Base-by-base conservation (phyloP, 2,113 vertebrate genomes). In the Hepsetus odoe region DNA sequence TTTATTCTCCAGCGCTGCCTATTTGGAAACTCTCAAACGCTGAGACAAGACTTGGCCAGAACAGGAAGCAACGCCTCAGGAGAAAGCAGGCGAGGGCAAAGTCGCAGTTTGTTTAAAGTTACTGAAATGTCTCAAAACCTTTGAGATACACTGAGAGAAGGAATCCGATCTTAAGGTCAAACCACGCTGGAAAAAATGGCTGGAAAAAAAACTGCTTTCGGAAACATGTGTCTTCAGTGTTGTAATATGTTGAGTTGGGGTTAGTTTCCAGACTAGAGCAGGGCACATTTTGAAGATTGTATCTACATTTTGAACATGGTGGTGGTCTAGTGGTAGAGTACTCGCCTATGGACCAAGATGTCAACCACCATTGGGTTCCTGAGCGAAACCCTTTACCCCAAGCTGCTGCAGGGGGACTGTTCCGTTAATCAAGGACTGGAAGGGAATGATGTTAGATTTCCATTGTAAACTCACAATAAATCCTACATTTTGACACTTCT, bases 1-100 rank as follows among this genome's bases (percentile, higher is more conserved):
- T 75, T 84, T 88, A 84, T 79, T 85, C 42, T 68, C 82, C 2
- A 22, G 58, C 33, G 18, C 49, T 82, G 87, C 76, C 83, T 85
- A 72, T 80, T 87, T 88, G 80, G 84, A 88, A 82, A 46, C 10
- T 32, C 42, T 69, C 69, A 67, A 40, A 79, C 58, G 49, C 58
- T 61, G 28, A 84, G 75, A 75, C 82, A 87, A 84, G 70, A 81
- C 79, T 85, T 81, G 76, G 68, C 75, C 28, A 61, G 64, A 3
- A 24, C 46, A 26, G 33, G 28, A 65, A 75, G 14, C 12, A 44
- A 59, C 20, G 53, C 26, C 38, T 76, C 10, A 1, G n/a, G 16
- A 56, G 33, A 65, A 75, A 65, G 28, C 28, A 33, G 12, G 1
- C 35, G 35, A 69, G 40, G 32, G 20, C 38, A 26, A 58, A 58